Evolutionary conservation across 2,888 invertebrate species (phyloP), one percentile per base, ranked within the genome.

Genomic region (Venustoraphidia nigricollis): DNA sequence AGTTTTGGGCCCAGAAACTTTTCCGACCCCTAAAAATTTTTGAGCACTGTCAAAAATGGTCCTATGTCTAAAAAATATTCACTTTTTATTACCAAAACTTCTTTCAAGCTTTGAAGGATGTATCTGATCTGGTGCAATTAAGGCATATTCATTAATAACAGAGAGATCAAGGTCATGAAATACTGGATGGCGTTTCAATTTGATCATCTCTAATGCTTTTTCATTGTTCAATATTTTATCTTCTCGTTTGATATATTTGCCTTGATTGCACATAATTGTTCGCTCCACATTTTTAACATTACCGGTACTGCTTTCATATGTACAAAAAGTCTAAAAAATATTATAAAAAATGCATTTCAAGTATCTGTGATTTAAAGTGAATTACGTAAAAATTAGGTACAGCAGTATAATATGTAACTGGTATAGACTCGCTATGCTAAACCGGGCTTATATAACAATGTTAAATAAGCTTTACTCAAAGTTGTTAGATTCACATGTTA

Each of bases 121-220:
- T 11, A 66, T 50, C 52, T 64, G 61, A 9, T 49, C 50, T 10
- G 57, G 55, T 50, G 61, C 54, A 14, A 67, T 51, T 4, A 67
- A 54, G 14, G 57, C 56, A 52, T 59, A 63, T 45, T 59, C 58
- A 10, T 57, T 44, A 2, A 52, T 42, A 6, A 55, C 51, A 8
- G 48, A 43, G 8, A 39, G 5, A 44, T 44, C 47, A 36, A 61
- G 41, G 45, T 56, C 52, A 34, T 53, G 49, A 51, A 61, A 60
- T 36, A 56, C 48, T 38, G 53, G 49, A 34, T 53, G 50, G 46
- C 54, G 54, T 50, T 60, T 59, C 14, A 66, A 44, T 46, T 58
- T 58, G 35, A 58, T 53, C 14, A 52, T 44, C 53, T 64, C 61
- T 14, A 46, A 56, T 9, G 56, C 39, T 43, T 48, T 47, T 9